These are phyloP conservation scores for Solenopsis fugax DNA, from an alignment of 1,140 invertebrate genomes.

Conservation along the genomic window DNA sequence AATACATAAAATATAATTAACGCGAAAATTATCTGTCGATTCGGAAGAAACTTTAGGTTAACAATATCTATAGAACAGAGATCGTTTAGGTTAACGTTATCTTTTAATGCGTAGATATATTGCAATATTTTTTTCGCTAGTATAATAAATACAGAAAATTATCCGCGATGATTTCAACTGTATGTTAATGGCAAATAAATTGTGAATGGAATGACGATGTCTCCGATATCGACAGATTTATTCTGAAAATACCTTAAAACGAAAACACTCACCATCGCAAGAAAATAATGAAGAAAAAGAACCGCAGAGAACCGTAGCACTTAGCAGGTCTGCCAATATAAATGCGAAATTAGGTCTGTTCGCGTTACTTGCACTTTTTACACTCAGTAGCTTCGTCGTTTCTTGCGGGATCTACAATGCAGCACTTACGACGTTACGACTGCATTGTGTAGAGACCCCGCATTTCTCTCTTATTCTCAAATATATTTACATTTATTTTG, in stretches of 20 bases:
- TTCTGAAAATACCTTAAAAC: background rate
- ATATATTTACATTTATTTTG: too few relatives aligned
- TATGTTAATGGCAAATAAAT: background rate
- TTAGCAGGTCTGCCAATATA: background rate
- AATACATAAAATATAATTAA: background rate
- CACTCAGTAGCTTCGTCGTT: too few relatives aligned
- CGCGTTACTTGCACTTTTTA: too few relatives aligned
- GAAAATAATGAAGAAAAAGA: background rate
- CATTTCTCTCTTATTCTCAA: too few relatives aligned
- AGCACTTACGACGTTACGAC: too few relatives aligned
- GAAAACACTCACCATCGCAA: conserved; percentile 26
- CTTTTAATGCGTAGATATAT: background rate
- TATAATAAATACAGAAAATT: conserved; percentile 13
- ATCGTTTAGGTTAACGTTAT: too few relatives aligned
- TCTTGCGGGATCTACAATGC: too few relatives aligned
- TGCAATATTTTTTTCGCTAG: background rate
- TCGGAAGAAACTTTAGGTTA: background rate
- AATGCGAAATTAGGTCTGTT: background rate
- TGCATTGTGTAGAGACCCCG: too few relatives aligned
- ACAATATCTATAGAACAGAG: too few relatives aligned
- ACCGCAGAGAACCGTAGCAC: background rate
- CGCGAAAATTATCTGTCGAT: background rate
- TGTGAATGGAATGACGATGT: background rate
- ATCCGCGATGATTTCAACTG: background rate
- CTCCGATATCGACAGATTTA: conserved; percentile 16